Percentiles rank a stretch among this genome's conserved stretches.
These are phyloP conservation scores for Cricetomys ansorgei DNA, from an alignment of 2,113 vertebrate species.

Conservation along the genomic window DNA sequence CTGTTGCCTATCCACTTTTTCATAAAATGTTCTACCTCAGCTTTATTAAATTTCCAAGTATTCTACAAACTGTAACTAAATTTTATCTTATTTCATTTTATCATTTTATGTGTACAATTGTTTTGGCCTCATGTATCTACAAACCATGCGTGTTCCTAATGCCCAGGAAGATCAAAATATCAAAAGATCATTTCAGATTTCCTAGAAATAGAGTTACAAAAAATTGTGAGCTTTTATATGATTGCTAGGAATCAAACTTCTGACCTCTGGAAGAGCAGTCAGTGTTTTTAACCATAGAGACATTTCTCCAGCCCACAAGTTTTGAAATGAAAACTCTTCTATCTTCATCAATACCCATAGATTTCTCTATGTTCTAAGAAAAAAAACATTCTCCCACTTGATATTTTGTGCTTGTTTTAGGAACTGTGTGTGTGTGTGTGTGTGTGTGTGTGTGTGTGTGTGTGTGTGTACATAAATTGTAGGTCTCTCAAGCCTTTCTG, in stretches of 20 bases:
- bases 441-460: background rate
- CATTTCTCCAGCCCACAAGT: background rate
- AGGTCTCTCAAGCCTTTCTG: background rate
- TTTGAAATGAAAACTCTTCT: background rate
- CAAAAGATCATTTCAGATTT: background rate
- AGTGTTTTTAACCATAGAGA: background rate
- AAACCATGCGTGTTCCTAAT: background rate
- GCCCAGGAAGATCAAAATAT: background rate
- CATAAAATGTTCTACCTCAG: background rate
- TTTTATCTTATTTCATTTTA: background rate
- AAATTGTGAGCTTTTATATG: background rate
- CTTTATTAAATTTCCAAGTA: background rate
- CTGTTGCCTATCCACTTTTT: background rate
- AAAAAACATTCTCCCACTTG: background rate
- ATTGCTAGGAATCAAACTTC: background rate
- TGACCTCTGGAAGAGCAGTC: background rate
- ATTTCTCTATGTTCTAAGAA: conserved; percentile 28
- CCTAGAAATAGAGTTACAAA: background rate
- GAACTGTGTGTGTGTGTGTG: background rate
- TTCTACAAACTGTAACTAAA: background rate
- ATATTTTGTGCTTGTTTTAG: background rate
- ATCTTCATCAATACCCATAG: background rate
- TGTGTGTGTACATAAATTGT: background rate
- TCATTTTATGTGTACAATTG: background rate
- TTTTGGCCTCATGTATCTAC: too few relatives aligned